phyloP scores from a whole-genome alignment of 2,113 vertebrate species.

The Pelecanus crispus region DNA sequence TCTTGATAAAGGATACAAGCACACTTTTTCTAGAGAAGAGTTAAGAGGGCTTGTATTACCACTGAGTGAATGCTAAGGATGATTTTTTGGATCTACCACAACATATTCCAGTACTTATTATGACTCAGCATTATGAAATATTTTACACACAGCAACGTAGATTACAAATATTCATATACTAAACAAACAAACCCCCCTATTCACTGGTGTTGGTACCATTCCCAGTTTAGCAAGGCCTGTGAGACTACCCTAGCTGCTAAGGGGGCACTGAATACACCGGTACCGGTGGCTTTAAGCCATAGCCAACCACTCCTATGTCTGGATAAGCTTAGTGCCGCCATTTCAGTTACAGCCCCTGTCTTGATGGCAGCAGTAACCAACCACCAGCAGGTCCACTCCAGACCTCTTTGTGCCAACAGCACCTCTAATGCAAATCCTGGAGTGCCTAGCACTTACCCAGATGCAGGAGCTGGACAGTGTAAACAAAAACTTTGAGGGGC shows the following conservation, averaged over 20 bases:
- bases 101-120: not conserved
- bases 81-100: not conserved
- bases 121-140: not conserved
- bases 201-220: too few relatives aligned
- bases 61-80: not conserved
- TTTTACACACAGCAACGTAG: not conserved
- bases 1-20: not conserved
- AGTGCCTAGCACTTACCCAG: too few relatives aligned
- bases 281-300: not conserved
- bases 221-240: not conserved
- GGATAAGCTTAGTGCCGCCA: not conserved
- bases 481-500: not conserved
- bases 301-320: too few relatives aligned
- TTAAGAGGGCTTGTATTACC: not conserved
- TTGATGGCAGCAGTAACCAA: not conserved
- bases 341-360: too few relatives aligned
- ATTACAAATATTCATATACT: not conserved
- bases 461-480: too few relatives aligned
- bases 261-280: not conserved
- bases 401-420: not conserved
- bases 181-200: not conserved
- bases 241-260: not conserved
- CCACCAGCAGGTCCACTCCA: not conserved
- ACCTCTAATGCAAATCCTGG: not conserved
- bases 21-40: not conserved